Percentiles rank a stretch among this genome's conserved stretches.
Conservation (phyloP, 2,888 invertebrate genomes). For the Oxycera nigricornis region DNA sequence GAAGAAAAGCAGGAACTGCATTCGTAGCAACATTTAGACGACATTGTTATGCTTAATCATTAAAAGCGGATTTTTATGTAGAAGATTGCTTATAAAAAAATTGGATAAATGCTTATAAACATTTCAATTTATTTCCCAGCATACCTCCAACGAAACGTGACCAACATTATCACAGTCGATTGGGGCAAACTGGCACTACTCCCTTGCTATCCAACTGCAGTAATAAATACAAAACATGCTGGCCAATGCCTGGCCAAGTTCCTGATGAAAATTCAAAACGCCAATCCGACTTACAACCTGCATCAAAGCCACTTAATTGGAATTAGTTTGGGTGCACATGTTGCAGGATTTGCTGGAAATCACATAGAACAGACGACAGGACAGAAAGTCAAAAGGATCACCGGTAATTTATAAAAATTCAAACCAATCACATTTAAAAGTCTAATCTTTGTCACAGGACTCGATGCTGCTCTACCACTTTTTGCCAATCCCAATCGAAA, state of each 20-base stretch:
- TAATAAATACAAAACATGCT: slow-evolving; percentile 67
- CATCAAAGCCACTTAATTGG: slow-evolving; percentile 65
- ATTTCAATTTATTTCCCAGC: slow-evolving; percentile 50
- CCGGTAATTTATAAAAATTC: slow-evolving; percentile 53
- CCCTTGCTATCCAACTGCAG: slow-evolving; percentile 68
- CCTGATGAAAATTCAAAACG: slow-evolving; percentile 52
- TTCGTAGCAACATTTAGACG: no score
- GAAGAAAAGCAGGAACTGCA: no score
- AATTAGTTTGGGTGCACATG: slow-evolving; percentile 68
- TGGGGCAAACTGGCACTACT: slow-evolving; percentile 64
- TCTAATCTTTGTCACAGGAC: slow-evolving; percentile 55
- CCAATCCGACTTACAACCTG: slow-evolving; percentile 56
- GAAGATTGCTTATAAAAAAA: no score
- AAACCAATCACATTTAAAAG: background rate
- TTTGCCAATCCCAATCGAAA: slow-evolving; percentile 64
- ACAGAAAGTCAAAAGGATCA: slow-evolving; percentile 57
- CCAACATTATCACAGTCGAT: slow-evolving; percentile 65
- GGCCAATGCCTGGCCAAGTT: slow-evolving; percentile 66
- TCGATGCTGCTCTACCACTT: slow-evolving; percentile 72
- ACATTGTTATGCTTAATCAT: no score
- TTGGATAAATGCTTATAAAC: no score
- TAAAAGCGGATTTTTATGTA: no score
- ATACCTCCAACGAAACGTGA: slow-evolving; percentile 58
- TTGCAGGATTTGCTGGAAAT: slow-evolving; percentile 62
- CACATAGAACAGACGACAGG: slow-evolving; percentile 53